Percentiles rank a stretch among this genome's conserved stretches.
These are phyloP conservation scores for Eulemur rubriventer DNA, from an alignment of 2,797 vertebrate genomes.

Conservation along the genomic window DNA sequence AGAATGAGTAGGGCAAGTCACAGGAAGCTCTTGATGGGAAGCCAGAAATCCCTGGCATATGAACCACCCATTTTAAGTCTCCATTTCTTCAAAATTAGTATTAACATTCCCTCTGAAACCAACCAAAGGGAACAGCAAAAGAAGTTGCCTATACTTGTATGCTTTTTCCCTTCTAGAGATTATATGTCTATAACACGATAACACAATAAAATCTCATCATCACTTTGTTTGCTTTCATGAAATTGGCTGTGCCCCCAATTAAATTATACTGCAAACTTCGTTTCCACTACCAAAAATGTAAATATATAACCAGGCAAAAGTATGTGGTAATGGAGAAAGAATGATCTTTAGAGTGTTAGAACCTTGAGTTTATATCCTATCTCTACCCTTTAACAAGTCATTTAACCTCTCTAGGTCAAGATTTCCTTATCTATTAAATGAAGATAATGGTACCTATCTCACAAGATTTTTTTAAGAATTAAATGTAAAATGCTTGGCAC, in stretches of 20 bases:
- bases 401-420: constrained; percentile 25
- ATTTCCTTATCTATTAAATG: constrained; percentile 30
- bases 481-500: constrained; percentile 28
- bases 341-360: background rate
- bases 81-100: constrained; percentile 8
- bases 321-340: background rate
- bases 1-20: background rate
- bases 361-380: background rate
- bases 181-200: background rate
- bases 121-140: background rate
- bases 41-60: background rate
- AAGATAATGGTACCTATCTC: constrained; percentile 40
- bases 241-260: background rate
- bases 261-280: background rate
- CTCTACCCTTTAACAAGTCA: constrained; percentile 1
- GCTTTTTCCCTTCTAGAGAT: background rate
- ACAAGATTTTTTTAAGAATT: constrained; percentile 44
- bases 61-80: background rate
- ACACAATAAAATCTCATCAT: constrained; percentile 4
- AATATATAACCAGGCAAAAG: background rate
- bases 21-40: background rate
- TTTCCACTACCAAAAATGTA: background rate
- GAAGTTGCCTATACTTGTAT: background rate
- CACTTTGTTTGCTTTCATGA: constrained; percentile 3
- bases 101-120: background rate